Evolutionary conservation across 1,140 invertebrate species (phyloP), one percentile per base, ranked within the genome.

Genomic region (Kradibia gibbosae): DNA sequence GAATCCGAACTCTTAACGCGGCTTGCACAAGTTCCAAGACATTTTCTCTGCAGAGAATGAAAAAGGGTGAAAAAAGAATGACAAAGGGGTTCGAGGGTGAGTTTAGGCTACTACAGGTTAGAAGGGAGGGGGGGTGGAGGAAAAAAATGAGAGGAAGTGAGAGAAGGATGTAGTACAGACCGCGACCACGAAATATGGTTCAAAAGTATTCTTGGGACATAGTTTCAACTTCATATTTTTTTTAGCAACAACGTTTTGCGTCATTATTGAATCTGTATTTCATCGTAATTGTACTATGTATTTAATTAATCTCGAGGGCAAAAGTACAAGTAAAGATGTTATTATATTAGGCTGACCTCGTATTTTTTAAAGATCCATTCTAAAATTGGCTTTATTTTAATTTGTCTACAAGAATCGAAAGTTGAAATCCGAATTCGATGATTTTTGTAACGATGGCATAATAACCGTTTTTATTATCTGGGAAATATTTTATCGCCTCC

Each of bases 131-230:
- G n/a, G 3, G 25, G 28, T 31, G 75, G 57, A 53, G n/a, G 7
- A 34, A 50, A 4, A 55, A 5, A 45, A 67, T 4, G 53, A 71
- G 67, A 39, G 50, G 72, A 67, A 60, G 36, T 3, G 34, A 55
- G 13, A 42, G n/a, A 28, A 34, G 3, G 60, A 74, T 72, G 20
- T 31, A 72, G 72, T 45, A 72, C 67, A 80, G 65, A 79, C 77
- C 77, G 77, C 65, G 36, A 39, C 57, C 28, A 71, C 78, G 71
- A 80, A 74, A 80, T 73, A 65, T 57, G 70, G 65, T 65, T 80
- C 78, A 72, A 57, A 73, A 72, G 67, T 80, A 80, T 80, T 80
- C 78, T 73, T 60, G 48, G 53, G 65, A 72, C 70, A 34, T 13
- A 45, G 75, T 62, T n/a, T 53, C 25, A 8, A 13, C 25, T 34